Base-by-base conservation (phyloP, 2,113 vertebrate species). In the Podilymbus podiceps region DNA sequence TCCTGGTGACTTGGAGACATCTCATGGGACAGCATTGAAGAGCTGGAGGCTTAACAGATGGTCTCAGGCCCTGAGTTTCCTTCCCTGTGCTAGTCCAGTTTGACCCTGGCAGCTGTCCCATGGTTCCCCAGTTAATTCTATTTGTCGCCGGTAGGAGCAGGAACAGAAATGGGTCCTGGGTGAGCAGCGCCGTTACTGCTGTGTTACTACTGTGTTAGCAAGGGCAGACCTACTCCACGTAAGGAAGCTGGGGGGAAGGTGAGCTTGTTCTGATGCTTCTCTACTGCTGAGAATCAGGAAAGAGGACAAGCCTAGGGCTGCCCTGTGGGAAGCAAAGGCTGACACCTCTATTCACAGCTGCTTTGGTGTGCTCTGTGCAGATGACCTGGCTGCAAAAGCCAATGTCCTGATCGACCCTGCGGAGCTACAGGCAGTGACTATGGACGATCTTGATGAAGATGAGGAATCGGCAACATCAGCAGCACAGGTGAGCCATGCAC, bases 381-480 rank as follows among this genome's bases (percentile, higher is more conserved):
- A 99, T 93, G 99, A 99, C 86, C 96, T 99, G 93, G 99, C 99
- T 46, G 97, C 98, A 60, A 99, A 99, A 97, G 99, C 99, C 89
- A 99, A 99, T 89, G 99, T 99, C 69, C 95, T 99, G 84, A 99
- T 99, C 0, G 99, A 99, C 91, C 99, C 99, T 1, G 97, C 99
- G 0, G 99, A 99, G 98, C 98, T 99, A 85, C 99, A 99, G 96
- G 97, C 98, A 8, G 93, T 98, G 33, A 99, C 99, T 8, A 99
- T 99, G 99, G 99, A 99, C 2, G 99, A 99, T 96, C 98, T 99
- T 6, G 99, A 99, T 24, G 99, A 99, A 96, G 99, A 99, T 47
- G 99, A 99, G 79, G 98, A 98, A 71, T 98, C 98, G 0, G 98
- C 99, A 85, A 98, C 98, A 2, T 98, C 98, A 38, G 98, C 98